Conservation (phyloP, 2,797 vertebrate genomes). For the Cercopithecus mitis region DNA sequence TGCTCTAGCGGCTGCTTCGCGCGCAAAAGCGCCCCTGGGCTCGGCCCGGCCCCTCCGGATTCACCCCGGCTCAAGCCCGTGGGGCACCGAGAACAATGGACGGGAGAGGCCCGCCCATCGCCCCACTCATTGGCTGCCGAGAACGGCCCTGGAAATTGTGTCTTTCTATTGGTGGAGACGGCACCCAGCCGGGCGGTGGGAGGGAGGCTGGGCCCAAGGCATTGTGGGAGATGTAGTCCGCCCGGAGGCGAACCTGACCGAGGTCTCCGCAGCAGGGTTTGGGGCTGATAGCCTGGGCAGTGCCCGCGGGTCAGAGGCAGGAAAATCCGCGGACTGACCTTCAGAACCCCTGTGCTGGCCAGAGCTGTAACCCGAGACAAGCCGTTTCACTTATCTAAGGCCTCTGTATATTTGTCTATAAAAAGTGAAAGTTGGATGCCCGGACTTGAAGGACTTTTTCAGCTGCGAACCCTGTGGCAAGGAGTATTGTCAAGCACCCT, state of each 20-base stretch:
- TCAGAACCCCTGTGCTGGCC: no score
- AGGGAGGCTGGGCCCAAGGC: neutral
- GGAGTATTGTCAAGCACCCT: neutral
- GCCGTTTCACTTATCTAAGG: neutral
- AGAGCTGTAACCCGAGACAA: neutral
- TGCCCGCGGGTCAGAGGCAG: rapidly evolving
- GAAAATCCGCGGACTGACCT: neutral
- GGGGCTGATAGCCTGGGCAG: neutral
- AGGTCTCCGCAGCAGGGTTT: rapidly evolving
- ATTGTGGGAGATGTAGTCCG: slow-evolving; percentile 71
- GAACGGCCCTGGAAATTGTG: neutral
- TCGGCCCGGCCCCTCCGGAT: neutral
- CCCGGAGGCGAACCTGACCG: rapidly evolving
- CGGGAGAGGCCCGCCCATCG: slow-evolving; percentile 51
- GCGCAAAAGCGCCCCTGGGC: neutral
- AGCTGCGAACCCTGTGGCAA: neutral
- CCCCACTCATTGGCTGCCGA: slow-evolving; percentile 43
- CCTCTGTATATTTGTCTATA: neutral
- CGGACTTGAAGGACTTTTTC: neutral
- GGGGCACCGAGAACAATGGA: slow-evolving; percentile 78
- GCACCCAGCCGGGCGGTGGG: neutral
- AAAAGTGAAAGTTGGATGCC: neutral
- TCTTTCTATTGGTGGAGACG: slow-evolving; percentile 9
- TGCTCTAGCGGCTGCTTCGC: neutral
- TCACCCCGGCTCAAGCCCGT: neutral